A percentile compares a stretch with the other conserved stretches of the same genome.
Conservation (phyloP, 2,797 vertebrate species). For the Smutsia temminckii region DNA sequence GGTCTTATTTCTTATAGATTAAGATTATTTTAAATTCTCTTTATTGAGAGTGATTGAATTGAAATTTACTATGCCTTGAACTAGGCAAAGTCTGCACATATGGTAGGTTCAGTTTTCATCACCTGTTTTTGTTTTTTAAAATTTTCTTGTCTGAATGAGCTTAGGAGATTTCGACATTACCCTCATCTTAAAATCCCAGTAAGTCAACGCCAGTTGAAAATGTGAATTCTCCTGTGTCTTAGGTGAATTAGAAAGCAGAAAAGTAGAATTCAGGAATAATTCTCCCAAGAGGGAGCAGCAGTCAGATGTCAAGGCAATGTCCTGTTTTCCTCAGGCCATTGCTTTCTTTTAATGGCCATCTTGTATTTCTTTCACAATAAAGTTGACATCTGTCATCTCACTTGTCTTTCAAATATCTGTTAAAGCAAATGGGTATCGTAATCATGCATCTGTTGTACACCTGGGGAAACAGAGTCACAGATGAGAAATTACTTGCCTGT, state of each 20-base stretch:
- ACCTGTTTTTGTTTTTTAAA: background rate
- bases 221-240: background rate
- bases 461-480: background rate
- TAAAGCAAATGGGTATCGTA: constrained; percentile 10
- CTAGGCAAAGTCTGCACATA: background rate
- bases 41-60: background rate
- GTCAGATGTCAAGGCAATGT: background rate
- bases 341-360: background rate
- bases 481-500: background rate
- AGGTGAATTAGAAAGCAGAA: constrained; percentile 38
- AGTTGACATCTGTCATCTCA: background rate
- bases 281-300: background rate
- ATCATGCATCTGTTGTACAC: background rate
- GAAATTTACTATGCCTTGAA: constrained; percentile 24
- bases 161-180: constrained; percentile 33
- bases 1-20: background rate
- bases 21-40: constrained; percentile 41
- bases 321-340: background rate
- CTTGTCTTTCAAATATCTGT: constrained; percentile 14
- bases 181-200: constrained; percentile 27
- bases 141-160: background rate
- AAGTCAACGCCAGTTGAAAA: background rate
- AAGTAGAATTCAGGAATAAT: background rate
- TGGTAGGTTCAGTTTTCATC: constrained; percentile 28
- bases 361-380: constrained; percentile 33